Evolutionary conservation across 2,888 invertebrate species (phyloP).

Genomic region (Zygaena filipendulae): DNA sequence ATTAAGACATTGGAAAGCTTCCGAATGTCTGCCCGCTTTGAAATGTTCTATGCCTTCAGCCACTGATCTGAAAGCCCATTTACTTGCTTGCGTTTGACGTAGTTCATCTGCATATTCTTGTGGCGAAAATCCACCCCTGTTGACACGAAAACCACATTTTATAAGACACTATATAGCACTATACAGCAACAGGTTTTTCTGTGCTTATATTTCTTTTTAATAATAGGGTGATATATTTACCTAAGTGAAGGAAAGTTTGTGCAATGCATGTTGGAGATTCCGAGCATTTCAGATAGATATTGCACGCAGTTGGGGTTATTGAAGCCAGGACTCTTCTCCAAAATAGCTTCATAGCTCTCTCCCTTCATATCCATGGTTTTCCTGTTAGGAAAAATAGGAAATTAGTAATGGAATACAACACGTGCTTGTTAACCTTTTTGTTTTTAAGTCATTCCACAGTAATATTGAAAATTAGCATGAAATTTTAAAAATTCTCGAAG

Average conservation of each 20-base stretch:
- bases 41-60: constrained; percentile 97
- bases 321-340: constrained; percentile 86
- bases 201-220: background rate
- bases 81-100: constrained; percentile 90
- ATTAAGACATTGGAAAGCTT: constrained; percentile 94
- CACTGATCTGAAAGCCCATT: constrained; percentile 93
- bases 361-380: constrained; percentile 84
- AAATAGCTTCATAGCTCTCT: constrained; percentile 81
- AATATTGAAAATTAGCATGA: too few species aligned
- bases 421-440: constrained; percentile 29
- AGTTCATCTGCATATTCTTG: constrained; percentile 86
- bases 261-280: constrained; percentile 75
- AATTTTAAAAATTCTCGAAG: too few species aligned
- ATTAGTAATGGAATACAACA: constrained; percentile 23
- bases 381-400: constrained; percentile 52
- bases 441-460: constrained; percentile 32
- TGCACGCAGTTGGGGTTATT: constrained; percentile 91
- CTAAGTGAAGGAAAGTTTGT: constrained; percentile 77
- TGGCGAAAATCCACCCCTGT: constrained; percentile 79
- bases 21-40: constrained; percentile 91
- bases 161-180: too few species aligned
- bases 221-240: constrained; percentile 42
- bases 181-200: too few species aligned
- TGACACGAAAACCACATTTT: constrained; percentile 12
- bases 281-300: constrained; percentile 80